phyloP scores from a whole-genome alignment of 2,888 invertebrate genomes.

The Nysson spinosus region DNA sequence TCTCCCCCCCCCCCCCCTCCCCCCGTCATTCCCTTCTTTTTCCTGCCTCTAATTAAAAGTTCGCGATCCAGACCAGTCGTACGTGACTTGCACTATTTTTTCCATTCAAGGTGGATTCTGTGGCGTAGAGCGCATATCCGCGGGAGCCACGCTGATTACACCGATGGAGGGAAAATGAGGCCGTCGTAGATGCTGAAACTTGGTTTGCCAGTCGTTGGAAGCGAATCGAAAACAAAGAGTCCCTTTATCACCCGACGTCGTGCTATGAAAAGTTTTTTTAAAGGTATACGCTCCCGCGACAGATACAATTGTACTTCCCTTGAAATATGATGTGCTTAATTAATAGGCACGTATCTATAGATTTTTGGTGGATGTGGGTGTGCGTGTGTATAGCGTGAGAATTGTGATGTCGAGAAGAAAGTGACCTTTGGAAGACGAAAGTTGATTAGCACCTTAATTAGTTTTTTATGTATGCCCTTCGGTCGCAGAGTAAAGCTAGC shows the following conservation, averaged over 20 bases:
- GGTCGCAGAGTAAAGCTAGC: too few relatives aligned
- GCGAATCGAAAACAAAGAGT: slow-evolving; percentile 33
- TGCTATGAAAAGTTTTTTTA: slow-evolving; percentile 8
- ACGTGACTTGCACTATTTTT: slow-evolving; percentile 44
- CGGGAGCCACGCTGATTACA: slow-evolving; percentile 35
- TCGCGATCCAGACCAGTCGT: slow-evolving; percentile 53
- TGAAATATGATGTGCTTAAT: not conserved
- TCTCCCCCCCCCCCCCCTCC: not conserved
- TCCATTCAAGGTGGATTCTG: slow-evolving; percentile 26
- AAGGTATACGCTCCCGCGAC: slow-evolving; percentile 2
- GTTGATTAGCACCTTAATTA: too few relatives aligned
- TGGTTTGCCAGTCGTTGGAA: slow-evolving; percentile 11
- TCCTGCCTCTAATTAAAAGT: slow-evolving; percentile 62
- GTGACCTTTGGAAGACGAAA: too few relatives aligned
- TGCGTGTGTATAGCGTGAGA: too few relatives aligned
- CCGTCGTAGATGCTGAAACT: slow-evolving; percentile 28
- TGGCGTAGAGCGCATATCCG: slow-evolving; percentile 14
- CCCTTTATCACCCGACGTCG: slow-evolving; percentile 17
- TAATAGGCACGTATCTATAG: not conserved
- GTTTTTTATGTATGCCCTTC: too few relatives aligned
- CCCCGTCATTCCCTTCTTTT: slow-evolving; percentile 5
- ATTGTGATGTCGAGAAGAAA: too few relatives aligned
- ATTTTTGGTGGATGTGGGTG: too few relatives aligned
- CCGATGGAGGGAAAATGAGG: slow-evolving; percentile 39
- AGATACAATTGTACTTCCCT: not conserved